phyloP scores from a whole-genome alignment of 2,888 invertebrate genomes.

The Mesorhabditis spiculigera region DNA sequence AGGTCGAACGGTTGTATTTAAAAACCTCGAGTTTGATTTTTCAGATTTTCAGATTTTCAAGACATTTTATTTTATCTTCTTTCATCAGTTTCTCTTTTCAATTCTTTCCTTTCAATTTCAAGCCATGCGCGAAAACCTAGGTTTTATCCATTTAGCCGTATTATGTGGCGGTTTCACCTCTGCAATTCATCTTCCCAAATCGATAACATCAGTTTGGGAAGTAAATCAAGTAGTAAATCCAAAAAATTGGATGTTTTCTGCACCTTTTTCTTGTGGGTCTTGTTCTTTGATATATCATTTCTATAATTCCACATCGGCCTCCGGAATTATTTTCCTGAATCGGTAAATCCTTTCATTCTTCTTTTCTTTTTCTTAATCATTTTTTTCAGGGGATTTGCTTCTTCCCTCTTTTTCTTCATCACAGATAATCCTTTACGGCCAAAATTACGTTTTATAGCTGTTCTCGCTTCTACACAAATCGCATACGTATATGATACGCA shows the following conservation, averaged over 20 bases:
- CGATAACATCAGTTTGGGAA: background rate
- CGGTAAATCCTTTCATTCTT: background rate
- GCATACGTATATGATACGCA: too few relatives aligned
- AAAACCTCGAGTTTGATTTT: background rate
- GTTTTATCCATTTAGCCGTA: background rate
- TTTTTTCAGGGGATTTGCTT: background rate
- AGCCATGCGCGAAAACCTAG: background rate
- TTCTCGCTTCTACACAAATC: too few relatives aligned
- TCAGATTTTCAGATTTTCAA: background rate
- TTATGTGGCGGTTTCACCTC: too few relatives aligned
- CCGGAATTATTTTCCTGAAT: too few relatives aligned
- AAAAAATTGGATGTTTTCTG: background rate
- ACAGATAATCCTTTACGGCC: too few relatives aligned
- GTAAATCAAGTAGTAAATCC: too few relatives aligned
- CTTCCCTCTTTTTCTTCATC: background rate
- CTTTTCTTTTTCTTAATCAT: background rate
- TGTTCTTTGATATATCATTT: background rate
- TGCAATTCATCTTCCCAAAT: background rate
- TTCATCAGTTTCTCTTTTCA: background rate
- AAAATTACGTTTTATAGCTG: too few relatives aligned
- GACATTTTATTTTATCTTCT: background rate
- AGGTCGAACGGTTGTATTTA: background rate
- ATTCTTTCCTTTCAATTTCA: background rate
- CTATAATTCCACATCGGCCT: too few relatives aligned
- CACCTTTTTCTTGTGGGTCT: background rate